Evolutionary conservation across 2,113 vertebrate genomes (phyloP).

Genomic region (Choloepus hoffmanni): DNA sequence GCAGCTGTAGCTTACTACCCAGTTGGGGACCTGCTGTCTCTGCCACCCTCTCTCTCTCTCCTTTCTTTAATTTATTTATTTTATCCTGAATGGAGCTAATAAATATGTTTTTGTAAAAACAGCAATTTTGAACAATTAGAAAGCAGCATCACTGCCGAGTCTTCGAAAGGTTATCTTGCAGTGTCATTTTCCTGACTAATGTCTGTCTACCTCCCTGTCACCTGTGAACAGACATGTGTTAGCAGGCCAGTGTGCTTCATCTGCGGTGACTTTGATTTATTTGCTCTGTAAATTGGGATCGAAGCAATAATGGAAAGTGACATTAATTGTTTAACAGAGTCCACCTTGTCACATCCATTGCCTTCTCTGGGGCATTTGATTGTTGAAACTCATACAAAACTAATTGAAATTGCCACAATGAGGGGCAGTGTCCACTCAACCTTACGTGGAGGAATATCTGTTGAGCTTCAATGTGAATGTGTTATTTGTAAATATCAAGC

Average conservation of each 20-base stretch:
- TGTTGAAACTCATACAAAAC: constrained; percentile 88
- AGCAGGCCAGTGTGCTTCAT: constrained; percentile 86
- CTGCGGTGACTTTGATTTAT: constrained; percentile 94
- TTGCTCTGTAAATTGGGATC: constrained; percentile 94
- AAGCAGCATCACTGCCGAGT: constrained; percentile 72
- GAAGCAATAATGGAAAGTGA: constrained; percentile 93
- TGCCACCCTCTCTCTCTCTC: background rate
- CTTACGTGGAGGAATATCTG: constrained; percentile 80
- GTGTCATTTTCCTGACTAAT: constrained; percentile 84
- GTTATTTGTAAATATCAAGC: constrained; percentile 81
- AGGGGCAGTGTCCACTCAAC: constrained; percentile 84
- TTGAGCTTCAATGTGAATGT: constrained; percentile 70
- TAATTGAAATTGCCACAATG: constrained; percentile 90
- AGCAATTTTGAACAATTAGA: constrained; percentile 81
- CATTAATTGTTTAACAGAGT: constrained; percentile 95
- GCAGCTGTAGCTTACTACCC: constrained; percentile 68
- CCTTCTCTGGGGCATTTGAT: constrained; percentile 89
- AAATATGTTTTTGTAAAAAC: constrained; percentile 80
- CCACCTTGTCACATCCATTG: constrained; percentile 89
- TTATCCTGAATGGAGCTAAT: constrained; percentile 58
- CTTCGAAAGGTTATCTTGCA: constrained; percentile 84
- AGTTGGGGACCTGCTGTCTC: background rate
- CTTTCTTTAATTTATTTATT: background rate
- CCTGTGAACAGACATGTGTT: constrained; percentile 90
- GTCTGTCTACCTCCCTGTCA: constrained; percentile 85